Conservation (phyloP, 2,797 vertebrate genomes). For the Scyliorhinus canicula region DNA sequence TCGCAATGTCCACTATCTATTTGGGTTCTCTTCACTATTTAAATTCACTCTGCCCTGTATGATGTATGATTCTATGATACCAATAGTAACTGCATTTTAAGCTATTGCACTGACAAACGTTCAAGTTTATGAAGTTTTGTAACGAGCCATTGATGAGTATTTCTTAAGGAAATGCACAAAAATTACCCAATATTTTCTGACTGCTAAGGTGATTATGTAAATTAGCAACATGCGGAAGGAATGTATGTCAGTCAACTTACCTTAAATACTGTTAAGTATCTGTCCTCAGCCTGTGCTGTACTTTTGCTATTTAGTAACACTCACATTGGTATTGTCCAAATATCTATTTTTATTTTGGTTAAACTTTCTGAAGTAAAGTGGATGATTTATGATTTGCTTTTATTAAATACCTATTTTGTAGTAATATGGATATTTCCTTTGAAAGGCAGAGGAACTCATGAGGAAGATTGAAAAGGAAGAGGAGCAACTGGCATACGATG, state of each 20-base stretch:
- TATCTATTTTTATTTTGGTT: not conserved
- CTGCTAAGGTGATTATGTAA: not conserved
- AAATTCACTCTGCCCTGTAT: not conserved
- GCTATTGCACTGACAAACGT: not conserved
- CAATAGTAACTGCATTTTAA: not conserved
- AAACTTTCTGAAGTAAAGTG: not conserved
- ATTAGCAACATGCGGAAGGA: not conserved
- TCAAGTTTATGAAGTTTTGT: not conserved
- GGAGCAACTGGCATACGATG: slow-evolving; percentile 80
- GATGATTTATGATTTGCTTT: not conserved
- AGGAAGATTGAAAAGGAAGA: slow-evolving; percentile 91
- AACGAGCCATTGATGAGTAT: not conserved
- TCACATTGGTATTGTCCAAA: not conserved
- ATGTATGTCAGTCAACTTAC: not conserved
- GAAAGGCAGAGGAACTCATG: slow-evolving; percentile 81
- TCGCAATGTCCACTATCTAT: not conserved
- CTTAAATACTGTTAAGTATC: not conserved
- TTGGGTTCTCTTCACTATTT: not conserved
- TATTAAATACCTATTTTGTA: not conserved
- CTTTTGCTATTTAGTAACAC: not conserved
- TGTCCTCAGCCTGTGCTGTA: not conserved
- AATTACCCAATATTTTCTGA: not conserved
- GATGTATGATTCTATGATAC: not conserved
- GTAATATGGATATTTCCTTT: not conserved
- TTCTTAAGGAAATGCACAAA: not conserved